phyloP scores from a whole-genome alignment of 2,113 vertebrate species.

The Rousettus leschenaultii region DNA sequence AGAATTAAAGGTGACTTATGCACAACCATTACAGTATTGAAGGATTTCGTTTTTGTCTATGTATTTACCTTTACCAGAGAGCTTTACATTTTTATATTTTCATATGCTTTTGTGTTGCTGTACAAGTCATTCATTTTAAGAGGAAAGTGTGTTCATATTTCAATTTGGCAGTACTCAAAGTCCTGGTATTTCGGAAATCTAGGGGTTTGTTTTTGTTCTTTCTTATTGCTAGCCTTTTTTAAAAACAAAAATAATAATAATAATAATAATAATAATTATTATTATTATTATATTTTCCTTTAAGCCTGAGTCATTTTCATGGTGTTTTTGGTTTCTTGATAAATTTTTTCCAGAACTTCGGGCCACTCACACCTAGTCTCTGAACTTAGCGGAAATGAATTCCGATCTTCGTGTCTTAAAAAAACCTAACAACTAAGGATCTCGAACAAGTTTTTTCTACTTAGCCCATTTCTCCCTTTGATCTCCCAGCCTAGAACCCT shows the following conservation, averaged over 20 bases:
- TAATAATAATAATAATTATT: no score
- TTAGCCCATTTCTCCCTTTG: background rate
- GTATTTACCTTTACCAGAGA: background rate
- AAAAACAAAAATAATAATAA: background rate
- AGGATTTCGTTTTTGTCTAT: background rate
- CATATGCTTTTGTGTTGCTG: no score
- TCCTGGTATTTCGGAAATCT: background rate
- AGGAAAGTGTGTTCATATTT: background rate
- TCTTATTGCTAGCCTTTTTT: background rate
- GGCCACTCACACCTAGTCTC: background rate
- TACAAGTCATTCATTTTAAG: no score
- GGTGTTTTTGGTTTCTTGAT: background rate
- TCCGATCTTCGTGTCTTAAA: background rate
- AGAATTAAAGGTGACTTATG: background rate
- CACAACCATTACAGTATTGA: background rate
- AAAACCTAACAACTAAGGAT: background rate
- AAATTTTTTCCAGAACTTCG: background rate
- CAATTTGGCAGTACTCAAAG: background rate
- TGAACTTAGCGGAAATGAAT: background rate
- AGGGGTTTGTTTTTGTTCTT: background rate
- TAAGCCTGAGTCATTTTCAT: background rate
- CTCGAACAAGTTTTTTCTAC: background rate
- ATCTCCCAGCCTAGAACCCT: background rate
- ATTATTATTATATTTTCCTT: background rate
- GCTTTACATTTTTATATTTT: background rate